A percentile compares a stretch with the other conserved stretches of the same genome.
phyloP scores from a whole-genome alignment of 2,797 vertebrate species.

The Oryzias sinensis region DNA sequence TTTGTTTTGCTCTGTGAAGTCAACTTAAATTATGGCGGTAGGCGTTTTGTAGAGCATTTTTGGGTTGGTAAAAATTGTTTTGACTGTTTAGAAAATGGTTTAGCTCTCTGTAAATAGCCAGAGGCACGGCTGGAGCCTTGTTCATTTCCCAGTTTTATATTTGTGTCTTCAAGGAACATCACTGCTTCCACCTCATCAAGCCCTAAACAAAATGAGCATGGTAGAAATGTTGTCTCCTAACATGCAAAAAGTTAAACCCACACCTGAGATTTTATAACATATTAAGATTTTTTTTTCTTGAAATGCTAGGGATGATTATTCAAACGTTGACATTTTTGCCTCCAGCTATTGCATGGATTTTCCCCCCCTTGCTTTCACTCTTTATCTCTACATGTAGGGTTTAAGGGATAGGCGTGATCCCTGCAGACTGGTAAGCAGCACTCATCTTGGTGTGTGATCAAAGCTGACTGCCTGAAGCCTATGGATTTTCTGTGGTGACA shows the following conservation, averaged over 20 bases:
- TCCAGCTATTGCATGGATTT: conserved; percentile 1
- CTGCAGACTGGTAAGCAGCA: conserved; percentile 43
- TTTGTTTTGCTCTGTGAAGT: conserved; percentile 50
- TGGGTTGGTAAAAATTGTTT: conserved; percentile 31
- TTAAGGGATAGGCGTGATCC: conserved; percentile 34
- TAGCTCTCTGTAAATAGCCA: conserved; percentile 4
- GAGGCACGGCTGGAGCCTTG: neutral
- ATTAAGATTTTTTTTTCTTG: conserved; percentile 5
- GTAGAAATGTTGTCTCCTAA: neutral
- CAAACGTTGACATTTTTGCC: neutral
- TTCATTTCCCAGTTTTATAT: conserved; percentile 16
- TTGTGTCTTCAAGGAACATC: conserved; percentile 7
- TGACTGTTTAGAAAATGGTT: conserved; percentile 12
- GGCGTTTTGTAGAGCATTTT: conserved; percentile 29
- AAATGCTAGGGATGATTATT: conserved; percentile 1
- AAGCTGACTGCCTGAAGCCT: conserved; percentile 47
- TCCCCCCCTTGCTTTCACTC: conserved; percentile 3
- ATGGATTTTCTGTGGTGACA: conserved; percentile 45
- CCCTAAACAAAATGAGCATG: neutral
- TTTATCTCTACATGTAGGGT: conserved; percentile 13
- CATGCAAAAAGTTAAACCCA: neutral
- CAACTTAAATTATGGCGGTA: conserved; percentile 47
- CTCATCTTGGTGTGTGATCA: conserved; percentile 45
- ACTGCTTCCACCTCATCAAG: neutral
- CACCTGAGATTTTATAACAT: neutral